phyloP scores from a whole-genome alignment of 2,888 invertebrate genomes.

The Heliconius erato region DNA sequence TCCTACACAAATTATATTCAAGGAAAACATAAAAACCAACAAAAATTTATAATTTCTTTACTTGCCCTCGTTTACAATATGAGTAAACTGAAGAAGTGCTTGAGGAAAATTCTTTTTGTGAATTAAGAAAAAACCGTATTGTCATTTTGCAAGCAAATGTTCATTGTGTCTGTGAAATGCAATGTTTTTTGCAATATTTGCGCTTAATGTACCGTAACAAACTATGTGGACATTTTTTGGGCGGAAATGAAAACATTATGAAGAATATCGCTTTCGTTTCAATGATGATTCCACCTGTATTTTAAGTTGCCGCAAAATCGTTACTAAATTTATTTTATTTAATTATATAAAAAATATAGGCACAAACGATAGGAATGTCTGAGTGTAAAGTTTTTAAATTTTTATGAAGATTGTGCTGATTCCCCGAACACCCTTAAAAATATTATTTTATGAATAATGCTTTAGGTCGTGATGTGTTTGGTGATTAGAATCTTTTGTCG shows the following conservation, averaged over 20 bases:
- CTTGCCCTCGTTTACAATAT: constrained; percentile 32
- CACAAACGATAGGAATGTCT: neutral
- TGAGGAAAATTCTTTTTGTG: constrained; percentile 33
- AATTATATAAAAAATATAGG: neutral
- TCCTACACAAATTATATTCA: neutral
- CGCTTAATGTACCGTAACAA: constrained; percentile 55
- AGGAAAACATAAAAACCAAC: neutral
- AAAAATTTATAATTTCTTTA: constrained; percentile 33
- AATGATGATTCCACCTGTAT: neutral
- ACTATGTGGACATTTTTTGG: constrained; percentile 43
- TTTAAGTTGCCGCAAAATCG: neutral
- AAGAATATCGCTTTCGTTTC: neutral
- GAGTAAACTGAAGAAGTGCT: constrained; percentile 7
- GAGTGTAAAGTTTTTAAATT: neutral
- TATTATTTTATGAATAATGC: too few species aligned
- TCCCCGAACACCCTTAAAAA: too few species aligned
- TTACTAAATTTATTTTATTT: too few species aligned
- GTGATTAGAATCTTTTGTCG: too few species aligned
- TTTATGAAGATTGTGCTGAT: too few species aligned
- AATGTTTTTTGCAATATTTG: constrained; percentile 54
- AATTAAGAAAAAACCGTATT: constrained; percentile 34
- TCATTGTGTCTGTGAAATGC: constrained; percentile 56
- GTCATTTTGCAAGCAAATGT: constrained; percentile 40
- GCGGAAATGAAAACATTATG: neutral
- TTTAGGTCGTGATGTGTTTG: too few species aligned